phyloP scores from a whole-genome alignment of 2,113 vertebrate species.

The Corynorhinus townsendii region DNA sequence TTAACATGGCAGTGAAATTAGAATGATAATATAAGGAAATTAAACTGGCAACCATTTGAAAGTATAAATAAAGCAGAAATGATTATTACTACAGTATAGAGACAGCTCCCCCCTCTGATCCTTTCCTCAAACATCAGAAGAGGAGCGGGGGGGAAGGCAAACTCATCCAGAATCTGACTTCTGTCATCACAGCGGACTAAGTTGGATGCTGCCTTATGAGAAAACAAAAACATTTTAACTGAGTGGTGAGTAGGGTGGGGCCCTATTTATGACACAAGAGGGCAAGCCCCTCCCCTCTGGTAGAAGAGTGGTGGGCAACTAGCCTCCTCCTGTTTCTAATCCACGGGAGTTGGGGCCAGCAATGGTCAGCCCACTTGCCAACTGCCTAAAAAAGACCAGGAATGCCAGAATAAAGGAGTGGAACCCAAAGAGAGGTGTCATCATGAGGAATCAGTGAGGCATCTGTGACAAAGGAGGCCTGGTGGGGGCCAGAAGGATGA shows the following conservation, averaged over 20 bases:
- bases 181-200: background rate
- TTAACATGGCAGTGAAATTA: background rate
- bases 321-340: background rate
- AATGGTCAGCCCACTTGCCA: background rate
- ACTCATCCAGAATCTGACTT: background rate
- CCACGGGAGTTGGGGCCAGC: background rate
- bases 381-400: slow-evolving; percentile 12
- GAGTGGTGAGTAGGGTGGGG: slow-evolving; percentile 39
- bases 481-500: slow-evolving; percentile 11
- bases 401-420: slow-evolving; percentile 31
- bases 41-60: slow-evolving; percentile 4
- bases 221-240: background rate
- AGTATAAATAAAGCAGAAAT: background rate
- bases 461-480: slow-evolving; percentile 26
- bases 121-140: slow-evolving; percentile 19
- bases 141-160: background rate
- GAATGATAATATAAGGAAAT: background rate
- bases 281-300: slow-evolving; percentile 49
- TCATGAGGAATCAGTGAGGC: slow-evolving; percentile 29
- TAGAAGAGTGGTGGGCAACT: background rate
- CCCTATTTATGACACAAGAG: slow-evolving; percentile 71
- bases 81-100: background rate
- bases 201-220: background rate
- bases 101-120: background rate
- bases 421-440: background rate